Base-by-base conservation (phyloP, 2,888 invertebrate species). In the Cylloceria caligata region DNA sequence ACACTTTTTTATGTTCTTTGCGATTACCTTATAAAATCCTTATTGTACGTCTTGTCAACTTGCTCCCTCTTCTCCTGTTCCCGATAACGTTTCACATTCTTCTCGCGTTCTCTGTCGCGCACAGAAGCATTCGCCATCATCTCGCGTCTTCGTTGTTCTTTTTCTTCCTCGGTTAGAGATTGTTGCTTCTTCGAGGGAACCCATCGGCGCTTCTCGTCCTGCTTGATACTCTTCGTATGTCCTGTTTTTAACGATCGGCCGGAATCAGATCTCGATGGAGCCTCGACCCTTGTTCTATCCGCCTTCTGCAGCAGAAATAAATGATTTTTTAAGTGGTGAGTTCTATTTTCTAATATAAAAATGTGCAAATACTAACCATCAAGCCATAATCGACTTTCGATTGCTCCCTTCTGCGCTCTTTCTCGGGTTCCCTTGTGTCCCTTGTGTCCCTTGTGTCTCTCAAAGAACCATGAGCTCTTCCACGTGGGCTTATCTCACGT, bases 101-200 rank as follows among this genome's bases (percentile, higher is more conserved):
- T 93, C 9, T 94, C 95, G 45, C 96, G 94, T 92, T 96, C 95
- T 47, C 93, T 93, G 89, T 96, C 96, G 0, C 96, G 94, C 94
- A 95, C 94, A 0, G 93, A 93, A 0, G 98, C 98, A 90, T 98
- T 97, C 9, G 95, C 94, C 94, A 96, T 96, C 98, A 98, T 98
- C 92, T 97, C 97, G 65, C 93, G 94, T 57, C 96, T 94, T 52
- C 95, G 94, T 78, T 93, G 94, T 89, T 97, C 96, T 86, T 95
- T 95, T 88, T 97, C 97, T 82, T 94, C 94, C 73, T 95, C 95
- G 13, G 94, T 94, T 4, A 95, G 60, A 2, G 60, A 90, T 84
- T 91, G 92, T 80, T 92, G 89, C 84, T 86, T 87, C 74, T 90
- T 92, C 74, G 76, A 85, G n/a, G 89, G 85, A 16, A 86, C 74